These are phyloP conservation scores for Octopus bimaculoides DNA, from an alignment of 1,140 invertebrate genomes.

Conservation along the genomic window DNA sequence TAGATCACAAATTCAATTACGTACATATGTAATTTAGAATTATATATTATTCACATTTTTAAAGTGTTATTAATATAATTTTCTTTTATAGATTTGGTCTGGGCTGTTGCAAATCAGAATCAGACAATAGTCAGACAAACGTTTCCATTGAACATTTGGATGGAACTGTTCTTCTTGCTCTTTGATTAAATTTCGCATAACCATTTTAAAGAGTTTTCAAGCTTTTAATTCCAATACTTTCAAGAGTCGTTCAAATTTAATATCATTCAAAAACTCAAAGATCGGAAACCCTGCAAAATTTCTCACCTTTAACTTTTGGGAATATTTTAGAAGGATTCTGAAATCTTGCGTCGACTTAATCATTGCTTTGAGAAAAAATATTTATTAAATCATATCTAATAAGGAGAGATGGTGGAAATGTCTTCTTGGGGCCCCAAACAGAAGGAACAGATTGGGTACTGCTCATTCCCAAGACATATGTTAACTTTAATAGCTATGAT, in stretches of 20 bases:
- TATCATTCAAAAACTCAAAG: background rate
- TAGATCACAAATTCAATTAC: too few species aligned
- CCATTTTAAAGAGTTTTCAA: background rate
- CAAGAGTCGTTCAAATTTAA: background rate
- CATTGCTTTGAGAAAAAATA: background rate
- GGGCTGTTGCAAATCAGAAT: background rate
- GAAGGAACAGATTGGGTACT: background rate
- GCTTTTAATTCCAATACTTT: background rate
- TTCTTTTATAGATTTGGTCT: background rate
- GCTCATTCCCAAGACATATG: background rate
- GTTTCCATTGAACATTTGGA: background rate
- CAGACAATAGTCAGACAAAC: background rate
- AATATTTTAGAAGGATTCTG: background rate
- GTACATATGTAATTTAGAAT: too few species aligned
- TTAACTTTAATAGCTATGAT: background rate
- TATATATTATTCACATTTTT: background rate
- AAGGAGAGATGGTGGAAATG: background rate
- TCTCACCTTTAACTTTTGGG: background rate
- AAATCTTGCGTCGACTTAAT: background rate
- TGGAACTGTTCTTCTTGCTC: background rate
- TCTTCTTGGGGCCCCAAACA: background rate
- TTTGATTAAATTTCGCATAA: background rate
- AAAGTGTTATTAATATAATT: background rate
- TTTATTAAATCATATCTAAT: too few species aligned
- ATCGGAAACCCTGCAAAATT: background rate